These are phyloP conservation scores for Heliothis peltigera DNA, from an alignment of 2,888 invertebrate genomes.

Conservation along the genomic window DNA sequence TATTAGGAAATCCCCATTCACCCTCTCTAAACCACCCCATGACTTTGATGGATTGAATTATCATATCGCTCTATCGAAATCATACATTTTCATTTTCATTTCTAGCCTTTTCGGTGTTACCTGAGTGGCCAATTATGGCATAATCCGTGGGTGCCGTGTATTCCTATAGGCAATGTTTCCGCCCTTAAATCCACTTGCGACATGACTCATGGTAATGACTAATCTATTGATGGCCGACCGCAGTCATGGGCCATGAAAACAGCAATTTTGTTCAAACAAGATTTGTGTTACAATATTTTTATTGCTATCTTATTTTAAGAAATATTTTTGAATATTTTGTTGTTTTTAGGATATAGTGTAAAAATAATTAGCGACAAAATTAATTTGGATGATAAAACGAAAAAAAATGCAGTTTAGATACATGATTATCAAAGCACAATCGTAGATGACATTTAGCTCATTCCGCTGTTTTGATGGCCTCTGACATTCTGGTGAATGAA, in stretches of 20 bases:
- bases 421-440: neutral
- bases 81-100: neutral
- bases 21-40: neutral
- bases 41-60: neutral
- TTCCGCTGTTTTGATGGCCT: conserved; percentile 29
- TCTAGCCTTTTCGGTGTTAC: neutral
- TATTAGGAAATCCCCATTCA: neutral
- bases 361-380: no score
- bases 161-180: conserved; percentile 17
- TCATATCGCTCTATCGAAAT: neutral
- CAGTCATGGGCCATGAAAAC: conserved; percentile 31
- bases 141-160: conserved; percentile 32
- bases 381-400: no score
- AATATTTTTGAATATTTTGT: no score
- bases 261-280: conserved; percentile 20
- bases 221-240: conserved; percentile 31
- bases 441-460: neutral
- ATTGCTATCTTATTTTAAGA: no score
- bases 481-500: conserved; percentile 52
- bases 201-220: conserved; percentile 51
- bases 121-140: conserved; percentile 15
- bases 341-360: no score
- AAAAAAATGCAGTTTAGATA: neutral
- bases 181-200: conserved; percentile 32
- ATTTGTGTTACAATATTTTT: neutral